Conservation (phyloP, 2,888 invertebrate species). For the Neuroscelio doddi region DNA sequence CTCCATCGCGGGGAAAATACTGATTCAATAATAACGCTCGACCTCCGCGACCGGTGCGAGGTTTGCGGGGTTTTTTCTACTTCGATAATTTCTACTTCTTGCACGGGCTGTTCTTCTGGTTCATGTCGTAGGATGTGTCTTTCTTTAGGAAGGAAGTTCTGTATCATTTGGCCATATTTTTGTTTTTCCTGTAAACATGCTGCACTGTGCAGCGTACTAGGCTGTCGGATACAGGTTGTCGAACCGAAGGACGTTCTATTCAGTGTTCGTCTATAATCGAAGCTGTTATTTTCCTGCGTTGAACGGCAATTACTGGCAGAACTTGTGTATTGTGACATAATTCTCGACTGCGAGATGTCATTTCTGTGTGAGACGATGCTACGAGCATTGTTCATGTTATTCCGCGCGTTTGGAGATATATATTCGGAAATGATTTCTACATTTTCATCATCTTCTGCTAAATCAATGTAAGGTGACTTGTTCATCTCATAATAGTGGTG, state of each 20-base stretch:
- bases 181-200: slow-evolving; percentile 55
- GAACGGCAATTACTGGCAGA: slow-evolving; percentile 9
- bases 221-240: slow-evolving; percentile 17
- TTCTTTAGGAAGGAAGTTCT: slow-evolving; percentile 51
- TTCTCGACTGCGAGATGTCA: slow-evolving; percentile 6
- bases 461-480: slow-evolving; percentile 34
- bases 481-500: neutral
- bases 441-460: slow-evolving; percentile 51
- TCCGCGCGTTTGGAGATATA: slow-evolving; percentile 32
- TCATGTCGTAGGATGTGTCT: slow-evolving; percentile 47
- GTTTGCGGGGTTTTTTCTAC: slow-evolving; percentile 51
- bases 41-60: neutral
- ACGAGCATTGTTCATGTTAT: slow-evolving; percentile 45
- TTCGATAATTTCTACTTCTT: slow-evolving; percentile 57
- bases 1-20: neutral
- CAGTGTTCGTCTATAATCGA: slow-evolving; percentile 12
- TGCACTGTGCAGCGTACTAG: slow-evolving; percentile 51
- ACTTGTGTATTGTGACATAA: neutral
- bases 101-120: slow-evolving; percentile 19
- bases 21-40: neutral
- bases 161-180: slow-evolving; percentile 60
- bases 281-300: slow-evolving; percentile 3
- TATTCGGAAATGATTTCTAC: slow-evolving; percentile 47
- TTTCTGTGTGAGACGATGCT: slow-evolving; percentile 2
- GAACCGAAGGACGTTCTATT: slow-evolving; percentile 1